Conservation (phyloP, 2,113 vertebrate genomes). For the Cyprinodon brontotheroides region DNA sequence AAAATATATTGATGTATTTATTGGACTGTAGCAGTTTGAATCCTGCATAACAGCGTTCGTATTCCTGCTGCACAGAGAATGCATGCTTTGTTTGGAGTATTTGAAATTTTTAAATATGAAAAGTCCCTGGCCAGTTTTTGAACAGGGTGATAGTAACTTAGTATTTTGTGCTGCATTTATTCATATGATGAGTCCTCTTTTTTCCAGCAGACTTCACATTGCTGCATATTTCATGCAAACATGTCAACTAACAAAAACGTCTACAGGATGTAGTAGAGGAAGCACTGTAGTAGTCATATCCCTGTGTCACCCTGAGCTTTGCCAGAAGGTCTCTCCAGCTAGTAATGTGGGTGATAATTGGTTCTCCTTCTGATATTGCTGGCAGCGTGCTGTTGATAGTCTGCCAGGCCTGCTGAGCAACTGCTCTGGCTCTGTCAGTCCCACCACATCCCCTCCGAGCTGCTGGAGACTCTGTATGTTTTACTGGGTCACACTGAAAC, state of each 20-base stretch:
- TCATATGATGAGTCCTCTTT: not conserved
- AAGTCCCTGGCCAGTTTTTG: not conserved
- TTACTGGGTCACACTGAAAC: slow-evolving; percentile 47
- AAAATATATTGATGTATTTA: not conserved
- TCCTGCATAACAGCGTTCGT: not conserved
- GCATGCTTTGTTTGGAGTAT: not conserved
- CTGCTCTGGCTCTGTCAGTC: slow-evolving; percentile 4
- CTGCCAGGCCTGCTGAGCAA: slow-evolving; percentile 39
- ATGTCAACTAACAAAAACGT: not conserved
- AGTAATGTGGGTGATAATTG: slow-evolving; percentile 24
- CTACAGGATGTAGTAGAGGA: not conserved
- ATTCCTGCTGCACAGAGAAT: no score
- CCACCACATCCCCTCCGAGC: slow-evolving; percentile 18
- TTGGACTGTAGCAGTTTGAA: not conserved
- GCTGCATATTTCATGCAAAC: not conserved
- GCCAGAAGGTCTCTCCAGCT: slow-evolving; percentile 9
- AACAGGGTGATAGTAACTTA: not conserved
- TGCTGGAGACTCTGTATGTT: slow-evolving; percentile 26
- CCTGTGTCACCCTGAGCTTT: not conserved
- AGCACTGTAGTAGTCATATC: not conserved
- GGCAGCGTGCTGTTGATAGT: slow-evolving; percentile 19
- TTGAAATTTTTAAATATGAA: not conserved
- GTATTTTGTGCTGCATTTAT: not conserved
- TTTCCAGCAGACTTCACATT: not conserved
- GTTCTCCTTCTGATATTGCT: slow-evolving; percentile 33